Base-by-base conservation (phyloP, 2,113 vertebrate species). In the Leptobrachium ailaonicum region DNA sequence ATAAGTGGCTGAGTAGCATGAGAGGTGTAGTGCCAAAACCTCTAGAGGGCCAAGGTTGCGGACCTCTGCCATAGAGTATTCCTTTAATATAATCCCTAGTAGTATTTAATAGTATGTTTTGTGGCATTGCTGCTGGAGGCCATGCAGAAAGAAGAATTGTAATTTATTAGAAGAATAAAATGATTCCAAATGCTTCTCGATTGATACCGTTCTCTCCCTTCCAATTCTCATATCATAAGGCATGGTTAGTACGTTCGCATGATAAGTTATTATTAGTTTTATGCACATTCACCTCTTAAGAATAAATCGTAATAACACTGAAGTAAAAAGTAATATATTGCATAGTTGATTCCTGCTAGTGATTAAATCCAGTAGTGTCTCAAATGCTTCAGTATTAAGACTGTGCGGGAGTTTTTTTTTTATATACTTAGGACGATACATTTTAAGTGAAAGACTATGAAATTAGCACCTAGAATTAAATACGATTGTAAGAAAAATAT, bases 161-260 rank as follows among this genome's bases (percentile, higher is more conserved):
- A 50, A 5, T 50, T 4, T 50, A 50, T 50, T 50, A 50, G 4
- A 5, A 50, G 47, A 50, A 50, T 50, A 4, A 50, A 50, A 50
- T 50, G 47, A 50, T 50, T 50, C 47, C 47, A 50, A 50, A 50
- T 50, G 47, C 47, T 50, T 50, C 8, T 4, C 8, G 4, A 50
- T 50, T 8, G 8, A 32, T 32, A 32, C 20, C 20, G 20, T 32
- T 50, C 47, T 5, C 47, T 5, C 8, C 8, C 47, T 50, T 50
- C 4, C 8, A 50, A 50, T 50, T 5, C 56, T 13, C 63, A 68
- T 41, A 60, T 4, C 1, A 40, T 81, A 75, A 60, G 53, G 79
- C 79, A 81, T 81, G 72, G 64, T 47, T 68, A 80, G 62, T 40
- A 73, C 66, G 66, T 41, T 50, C 69, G 79, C 79, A 81, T 80